Evolutionary conservation across 2,888 invertebrate genomes (phyloP), one percentile per base, ranked within the genome.

Genomic region (Slavum lentiscoides): DNA sequence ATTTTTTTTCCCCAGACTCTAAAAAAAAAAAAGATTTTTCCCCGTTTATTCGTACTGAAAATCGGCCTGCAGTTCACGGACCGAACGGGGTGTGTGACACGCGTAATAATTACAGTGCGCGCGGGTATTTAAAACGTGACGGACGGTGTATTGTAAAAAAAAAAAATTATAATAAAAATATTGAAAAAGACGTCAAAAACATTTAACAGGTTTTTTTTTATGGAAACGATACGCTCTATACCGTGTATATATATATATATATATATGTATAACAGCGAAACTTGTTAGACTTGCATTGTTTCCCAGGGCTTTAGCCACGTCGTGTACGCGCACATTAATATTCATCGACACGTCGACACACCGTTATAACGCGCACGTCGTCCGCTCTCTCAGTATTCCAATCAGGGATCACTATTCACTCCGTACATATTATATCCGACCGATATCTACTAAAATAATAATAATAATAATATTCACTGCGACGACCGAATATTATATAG

Each of bases 221-320:
- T 72, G 80, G 64, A 80, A 80, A 80, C 23, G 70, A 70, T 53
- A 70, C 37, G 49, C 23, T n/a, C 21, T 17, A 61, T 21, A 2
- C 19, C 6, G 21, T 30, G 15, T 11, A 70, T 61, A 70, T 37
- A 62, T 23, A n/a, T 17, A 17, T 61, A 23, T 2, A 19, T 1
- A 53, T 19, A 15, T 8, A 72, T 43, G 43, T 64, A 53, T 58
- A 55, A 70, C 53, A 55, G 61, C 80, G 80, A 80, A 72, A 80
- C 80, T 80, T 80, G 64, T 80, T 80, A 80, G 80, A 72, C 70
- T 72, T 70, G 70, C 72, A 80, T 80, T 80, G 80, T 80, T 80
- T 80, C 58, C 43, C 64, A 64, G 55, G 55, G 55, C 70, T 58
- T 11, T 55, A 70, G 69, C 55, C 77, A 64, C 72, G 55, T 43